Conservation (phyloP, 1,140 invertebrate genomes). For the Euwallacea similis region DNA sequence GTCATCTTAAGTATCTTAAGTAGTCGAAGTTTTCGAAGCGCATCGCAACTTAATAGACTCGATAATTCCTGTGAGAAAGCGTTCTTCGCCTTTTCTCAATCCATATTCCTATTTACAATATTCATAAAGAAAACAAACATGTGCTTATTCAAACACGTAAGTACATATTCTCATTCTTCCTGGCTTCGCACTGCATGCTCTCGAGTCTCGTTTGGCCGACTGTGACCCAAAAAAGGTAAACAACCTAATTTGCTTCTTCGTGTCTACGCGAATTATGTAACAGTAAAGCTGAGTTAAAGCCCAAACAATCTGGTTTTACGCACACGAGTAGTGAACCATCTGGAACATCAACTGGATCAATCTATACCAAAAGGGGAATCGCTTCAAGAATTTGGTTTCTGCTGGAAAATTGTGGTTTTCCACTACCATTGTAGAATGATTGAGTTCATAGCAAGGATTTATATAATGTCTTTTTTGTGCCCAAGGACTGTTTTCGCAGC, state of each 20-base stretch:
- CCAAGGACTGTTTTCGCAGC: conserved; percentile 1
- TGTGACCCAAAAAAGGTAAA: conserved; percentile 24
- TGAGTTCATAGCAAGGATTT: neutral
- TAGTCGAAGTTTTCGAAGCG: neutral
- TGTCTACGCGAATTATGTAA: conserved; percentile 17
- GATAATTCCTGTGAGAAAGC: conserved; percentile 23
- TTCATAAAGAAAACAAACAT: conserved; percentile 26
- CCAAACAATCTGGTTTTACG: too few species aligned
- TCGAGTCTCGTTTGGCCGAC: conserved; percentile 14
- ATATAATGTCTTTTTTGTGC: neutral
- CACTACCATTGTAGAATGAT: too few species aligned
- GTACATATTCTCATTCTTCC: conserved; percentile 5
- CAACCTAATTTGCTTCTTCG: conserved; percentile 25
- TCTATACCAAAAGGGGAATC: too few species aligned
- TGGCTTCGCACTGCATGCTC: conserved; percentile 9
- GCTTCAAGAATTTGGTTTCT: too few species aligned
- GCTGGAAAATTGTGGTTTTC: too few species aligned
- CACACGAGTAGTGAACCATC: too few species aligned
- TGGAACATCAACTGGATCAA: too few species aligned
- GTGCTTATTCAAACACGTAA: conserved; percentile 15
- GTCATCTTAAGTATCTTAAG: too few species aligned
- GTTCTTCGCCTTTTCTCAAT: conserved; percentile 11
- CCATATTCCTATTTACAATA: conserved; percentile 23
- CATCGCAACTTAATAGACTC: conserved; percentile 3
- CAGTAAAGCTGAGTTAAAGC: neutral